Percentiles rank a stretch among this genome's conserved stretches.
Conservation (phyloP, 2,888 invertebrate genomes). For the Agapetus fuscipes region DNA sequence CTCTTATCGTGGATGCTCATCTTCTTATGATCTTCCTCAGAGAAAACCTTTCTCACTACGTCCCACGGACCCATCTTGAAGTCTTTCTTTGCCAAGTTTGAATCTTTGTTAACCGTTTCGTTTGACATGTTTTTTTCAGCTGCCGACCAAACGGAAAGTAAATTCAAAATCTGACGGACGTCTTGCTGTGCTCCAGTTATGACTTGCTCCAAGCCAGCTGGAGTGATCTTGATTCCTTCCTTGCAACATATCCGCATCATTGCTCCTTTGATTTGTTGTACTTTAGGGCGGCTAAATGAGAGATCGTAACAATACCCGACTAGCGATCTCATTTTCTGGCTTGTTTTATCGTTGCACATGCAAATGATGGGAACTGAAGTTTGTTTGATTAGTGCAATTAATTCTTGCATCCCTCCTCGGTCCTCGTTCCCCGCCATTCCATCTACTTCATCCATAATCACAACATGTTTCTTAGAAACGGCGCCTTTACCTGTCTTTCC, state of each 20-base stretch:
- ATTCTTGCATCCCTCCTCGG: constrained; percentile 87
- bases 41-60: constrained; percentile 81
- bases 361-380: constrained; percentile 85
- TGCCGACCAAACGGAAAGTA: constrained; percentile 73
- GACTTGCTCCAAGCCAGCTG: constrained; percentile 70
- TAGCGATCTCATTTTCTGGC: constrained; percentile 86
- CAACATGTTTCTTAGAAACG: constrained; percentile 68
- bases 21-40: constrained; percentile 61
- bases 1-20: constrained; percentile 76
- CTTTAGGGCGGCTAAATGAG: constrained; percentile 70
- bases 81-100: constrained; percentile 65
- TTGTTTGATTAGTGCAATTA: constrained; percentile 83
- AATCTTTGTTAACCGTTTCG: constrained; percentile 46
- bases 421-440: constrained; percentile 99
- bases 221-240: constrained; percentile 73
- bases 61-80: constrained; percentile 90
- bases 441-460: constrained; percentile 99
- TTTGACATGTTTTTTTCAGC: constrained; percentile 41
- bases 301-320: constrained; percentile 93
- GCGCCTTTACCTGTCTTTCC: constrained; percentile 42
- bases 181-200: constrained; percentile 86
- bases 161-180: constrained; percentile 85
- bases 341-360: constrained; percentile 96
- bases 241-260: constrained; percentile 88
- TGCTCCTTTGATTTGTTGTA: constrained; percentile 88